phyloP scores from a whole-genome alignment of 2,888 invertebrate genomes.

The Arge pagana region DNA sequence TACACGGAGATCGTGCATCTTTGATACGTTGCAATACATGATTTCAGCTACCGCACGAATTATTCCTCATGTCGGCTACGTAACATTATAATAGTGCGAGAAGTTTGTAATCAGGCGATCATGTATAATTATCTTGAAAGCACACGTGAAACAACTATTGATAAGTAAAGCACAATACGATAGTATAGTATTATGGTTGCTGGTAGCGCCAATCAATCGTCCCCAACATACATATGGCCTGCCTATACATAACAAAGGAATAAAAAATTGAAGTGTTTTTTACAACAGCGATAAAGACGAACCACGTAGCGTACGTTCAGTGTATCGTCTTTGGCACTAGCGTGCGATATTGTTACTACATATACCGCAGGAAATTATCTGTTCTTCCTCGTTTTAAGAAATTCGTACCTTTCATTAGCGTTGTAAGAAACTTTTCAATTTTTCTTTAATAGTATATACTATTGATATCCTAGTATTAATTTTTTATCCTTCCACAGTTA shows the following conservation, averaged over 20 bases:
- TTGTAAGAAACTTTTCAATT: constrained; percentile 24
- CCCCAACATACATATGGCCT: constrained; percentile 46
- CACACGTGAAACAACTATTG: constrained; percentile 32
- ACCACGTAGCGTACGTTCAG: too few relatives aligned
- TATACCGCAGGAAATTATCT: too few relatives aligned
- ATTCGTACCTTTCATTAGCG: too few relatives aligned
- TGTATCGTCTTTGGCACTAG: too few relatives aligned
- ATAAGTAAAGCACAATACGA: constrained; percentile 40
- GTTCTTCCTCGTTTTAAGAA: too few relatives aligned
- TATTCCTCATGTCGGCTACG: too few relatives aligned
- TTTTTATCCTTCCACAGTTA: constrained; percentile 5
- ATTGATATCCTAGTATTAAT: constrained; percentile 7
- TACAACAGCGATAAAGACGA: constrained; percentile 29
- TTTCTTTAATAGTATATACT: constrained; percentile 5
- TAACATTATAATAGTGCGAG: too few relatives aligned
- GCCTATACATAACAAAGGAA: constrained; percentile 27
- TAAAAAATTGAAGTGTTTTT: constrained; percentile 30
- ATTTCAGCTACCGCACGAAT: too few relatives aligned
- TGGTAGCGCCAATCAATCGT: constrained; percentile 42
- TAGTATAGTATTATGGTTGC: constrained; percentile 45
- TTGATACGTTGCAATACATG: too few relatives aligned
- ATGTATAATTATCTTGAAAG: constrained; percentile 17
- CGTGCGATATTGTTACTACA: too few relatives aligned
- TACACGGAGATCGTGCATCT: too few relatives aligned
- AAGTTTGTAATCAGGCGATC: too few relatives aligned